A percentile compares a stretch with the other conserved stretches of the same genome.
phyloP scores from a whole-genome alignment of 2,888 invertebrate species.

The Macrostomum cliftonense region DNA sequence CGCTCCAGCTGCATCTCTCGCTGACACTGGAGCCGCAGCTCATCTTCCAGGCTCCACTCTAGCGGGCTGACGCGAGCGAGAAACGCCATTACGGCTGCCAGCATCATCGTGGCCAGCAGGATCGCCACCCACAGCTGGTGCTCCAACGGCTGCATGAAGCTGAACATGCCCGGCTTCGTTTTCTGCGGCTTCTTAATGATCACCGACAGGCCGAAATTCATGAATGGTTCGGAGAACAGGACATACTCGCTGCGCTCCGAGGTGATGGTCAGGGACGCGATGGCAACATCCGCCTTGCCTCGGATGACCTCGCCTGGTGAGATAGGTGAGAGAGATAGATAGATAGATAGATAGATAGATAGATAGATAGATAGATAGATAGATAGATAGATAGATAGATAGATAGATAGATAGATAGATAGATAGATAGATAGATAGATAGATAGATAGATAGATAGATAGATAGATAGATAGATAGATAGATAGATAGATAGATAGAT shows the following conservation, averaged over 20 bases:
- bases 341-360: too few species aligned
- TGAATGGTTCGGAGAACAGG: constrained; percentile 13
- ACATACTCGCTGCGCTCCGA: constrained; percentile 9
- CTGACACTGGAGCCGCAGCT: too few species aligned
- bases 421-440: too few species aligned
- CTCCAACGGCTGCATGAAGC: constrained; percentile 9
- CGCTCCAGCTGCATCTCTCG: too few species aligned
- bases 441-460: too few species aligned
- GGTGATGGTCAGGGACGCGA: constrained; percentile 13
- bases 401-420: too few species aligned
- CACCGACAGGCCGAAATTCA: constrained; percentile 13
- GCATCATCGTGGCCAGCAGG: constrained; percentile 2
- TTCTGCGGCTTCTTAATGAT: constrained; percentile 13
- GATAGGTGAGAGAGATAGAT: too few species aligned
- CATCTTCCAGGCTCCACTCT: constrained; percentile 12
- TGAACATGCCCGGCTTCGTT: constrained; percentile 12
- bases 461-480: too few species aligned
- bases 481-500: too few species aligned
- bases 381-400: too few species aligned
- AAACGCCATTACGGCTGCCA: constrained; percentile 5
- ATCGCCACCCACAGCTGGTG: constrained; percentile 11
- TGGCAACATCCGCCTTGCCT: constrained; percentile 8
- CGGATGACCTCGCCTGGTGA: constrained; percentile 3
- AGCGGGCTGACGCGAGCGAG: constrained; percentile 8
- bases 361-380: too few species aligned